These are phyloP conservation scores for Horisme vitalbata DNA, from an alignment of 2,888 invertebrate species.

Conservation along the genomic window DNA sequence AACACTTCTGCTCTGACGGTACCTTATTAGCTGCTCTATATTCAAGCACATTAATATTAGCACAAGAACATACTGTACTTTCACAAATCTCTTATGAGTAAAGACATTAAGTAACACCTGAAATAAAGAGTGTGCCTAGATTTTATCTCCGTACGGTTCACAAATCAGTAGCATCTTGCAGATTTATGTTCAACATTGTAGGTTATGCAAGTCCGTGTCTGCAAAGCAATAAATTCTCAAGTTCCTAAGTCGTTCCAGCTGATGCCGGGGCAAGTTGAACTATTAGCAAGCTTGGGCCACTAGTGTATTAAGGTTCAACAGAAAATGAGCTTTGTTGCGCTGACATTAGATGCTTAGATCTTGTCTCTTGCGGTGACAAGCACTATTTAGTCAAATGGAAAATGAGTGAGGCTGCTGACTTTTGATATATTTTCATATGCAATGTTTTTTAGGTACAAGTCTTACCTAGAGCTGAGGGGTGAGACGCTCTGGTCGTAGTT, in stretches of 20 bases:
- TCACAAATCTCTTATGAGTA: too few species aligned
- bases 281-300: neutral
- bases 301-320: neutral
- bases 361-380: neutral
- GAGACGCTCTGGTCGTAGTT: slow-evolving; percentile 94
- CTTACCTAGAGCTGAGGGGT: slow-evolving; percentile 93
- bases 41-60: too few species aligned
- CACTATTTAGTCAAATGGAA: neutral
- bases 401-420: too few species aligned
- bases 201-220: slow-evolving; percentile 19
- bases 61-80: too few species aligned
- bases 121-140: too few species aligned
- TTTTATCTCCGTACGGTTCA: slow-evolving; percentile 1
- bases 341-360: neutral
- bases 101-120: too few species aligned
- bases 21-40: neutral
- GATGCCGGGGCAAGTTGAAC: slow-evolving; percentile 16
- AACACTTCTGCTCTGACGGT: slow-evolving; percentile 4
- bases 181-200: slow-evolving; percentile 18
- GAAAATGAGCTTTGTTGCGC: neutral
- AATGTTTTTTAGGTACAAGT: neutral
- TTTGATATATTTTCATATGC: too few species aligned
- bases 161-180: slow-evolving; percentile 10
- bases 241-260: slow-evolving; percentile 30
- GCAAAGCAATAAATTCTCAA: slow-evolving; percentile 25